phyloP scores from a whole-genome alignment of 2,113 vertebrate species.

The Sinocyclocheilus anophthalmus region DNA sequence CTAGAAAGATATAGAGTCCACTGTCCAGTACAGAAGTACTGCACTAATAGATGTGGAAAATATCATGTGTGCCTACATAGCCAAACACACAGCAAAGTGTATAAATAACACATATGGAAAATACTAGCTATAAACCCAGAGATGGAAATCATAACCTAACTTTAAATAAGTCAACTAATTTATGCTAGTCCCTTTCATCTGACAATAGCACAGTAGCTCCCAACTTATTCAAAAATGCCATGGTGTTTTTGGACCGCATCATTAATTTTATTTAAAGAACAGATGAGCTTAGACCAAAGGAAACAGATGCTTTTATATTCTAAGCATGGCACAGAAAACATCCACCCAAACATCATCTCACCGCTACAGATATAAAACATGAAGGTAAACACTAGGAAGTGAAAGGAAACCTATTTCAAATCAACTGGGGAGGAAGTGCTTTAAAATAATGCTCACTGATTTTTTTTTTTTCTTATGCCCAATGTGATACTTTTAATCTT shows the following conservation, averaged over 20 bases:
- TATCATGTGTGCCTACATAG: neutral
- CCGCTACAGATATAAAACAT: conserved; percentile 12
- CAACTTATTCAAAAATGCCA: neutral
- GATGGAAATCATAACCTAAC: neutral
- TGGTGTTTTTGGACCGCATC: neutral
- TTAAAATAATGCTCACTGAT: neutral
- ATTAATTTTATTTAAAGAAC: conserved; percentile 45
- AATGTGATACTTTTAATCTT: neutral
- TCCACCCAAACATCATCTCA: neutral
- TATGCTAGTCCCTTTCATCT: neutral
- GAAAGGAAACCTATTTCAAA: conserved; percentile 8
- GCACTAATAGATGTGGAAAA: neutral
- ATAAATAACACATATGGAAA: neutral
- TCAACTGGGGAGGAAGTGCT: neutral
- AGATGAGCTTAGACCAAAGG: conserved; percentile 15
- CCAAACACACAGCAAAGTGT: neutral
- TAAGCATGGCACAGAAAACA: conserved; percentile 2
- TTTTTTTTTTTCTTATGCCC: neutral
- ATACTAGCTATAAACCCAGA: neutral
- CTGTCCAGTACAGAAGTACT: neutral
- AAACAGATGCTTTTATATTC: conserved; percentile 32
- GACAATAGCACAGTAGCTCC: conserved; percentile 13
- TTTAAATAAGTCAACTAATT: conserved; percentile 14
- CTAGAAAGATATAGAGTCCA: neutral
- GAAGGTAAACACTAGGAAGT: conserved; percentile 2